Base-by-base conservation (phyloP, 1,140 invertebrate species). In the Triops cancriformis region DNA sequence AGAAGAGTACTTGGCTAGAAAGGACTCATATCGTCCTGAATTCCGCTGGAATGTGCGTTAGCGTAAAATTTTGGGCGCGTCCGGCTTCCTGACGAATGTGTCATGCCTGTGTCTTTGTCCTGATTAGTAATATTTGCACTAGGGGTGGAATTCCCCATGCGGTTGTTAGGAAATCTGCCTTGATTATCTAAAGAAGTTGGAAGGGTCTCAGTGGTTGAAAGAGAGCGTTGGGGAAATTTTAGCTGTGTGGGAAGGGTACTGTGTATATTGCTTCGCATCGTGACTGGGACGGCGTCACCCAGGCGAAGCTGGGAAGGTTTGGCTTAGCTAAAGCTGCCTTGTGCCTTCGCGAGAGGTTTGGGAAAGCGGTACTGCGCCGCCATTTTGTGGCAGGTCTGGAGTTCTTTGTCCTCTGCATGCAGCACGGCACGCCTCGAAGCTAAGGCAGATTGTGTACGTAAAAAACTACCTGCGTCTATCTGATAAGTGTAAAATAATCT, bases 41-140 rank as follows among this genome's bases (percentile, higher is more conserved):
- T 64, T 64, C 51, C 51, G 51, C 51, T 64, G 51, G 51, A 64
- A 64, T 64, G n/a, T 64, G 51, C 51, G 51, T 64, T 64, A 64
- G 51, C 51, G 51, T 64, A 64, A 64, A 12, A 64, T 64, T 23
- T 23, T 64, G 51, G 51, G 10, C 51, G 51, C 51, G 51, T 64
- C 51, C 51, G 51, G 51, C 23, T 64, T 64, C 51, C 51, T 64
- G 51, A 12, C n/a, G 51, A n/a, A 23, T 64, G 14, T n/a, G 23
- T 64, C 51, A 64, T 64, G 51, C 51, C 6, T 64, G 51, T 23
- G n/a, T 18, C 51, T 64, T 64, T 64, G 51, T 64, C 18, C 51
- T 23, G 10, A n/a, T 14, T n/a, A 64, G 10, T 7, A 64, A 23
- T 64, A 14, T 64, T 18, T 64, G 18, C 51, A 64, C 51, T 12